Evolutionary conservation across 2,113 vertebrate genomes (phyloP), one percentile per base, ranked within the genome.

Genomic region (Melanotaenia duboulayi): DNA sequence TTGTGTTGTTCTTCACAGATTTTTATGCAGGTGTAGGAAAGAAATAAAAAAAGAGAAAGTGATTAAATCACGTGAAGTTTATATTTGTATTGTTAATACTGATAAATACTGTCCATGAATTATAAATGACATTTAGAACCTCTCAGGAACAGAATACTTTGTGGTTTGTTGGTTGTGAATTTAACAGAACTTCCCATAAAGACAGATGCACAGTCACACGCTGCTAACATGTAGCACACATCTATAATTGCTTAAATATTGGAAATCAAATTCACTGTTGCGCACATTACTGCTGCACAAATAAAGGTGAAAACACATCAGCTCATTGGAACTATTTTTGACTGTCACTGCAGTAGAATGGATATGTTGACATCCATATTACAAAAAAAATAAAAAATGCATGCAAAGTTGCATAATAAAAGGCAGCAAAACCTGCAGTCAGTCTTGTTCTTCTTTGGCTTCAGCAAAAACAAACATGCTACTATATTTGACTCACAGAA

Each of bases 1-100:
- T 93, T 91, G 94, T 95, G 87, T 93, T 95, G 81, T 92, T 91
- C 84, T 90, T 90, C 74, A 81, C 64, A 66, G 20, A 40, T 69
- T 81, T 83, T 69, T 59, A 68, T 73, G 59, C 61, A 64, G 67
- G 56, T 60, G 49, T 44, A 74, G 63, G 70, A 50, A 35, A 48
- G 71, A 80, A 17, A 16, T 25, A 28, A 13, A 4, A 12, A 72
- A 1, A 65, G 20, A 46, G 20, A 32, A 54, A 39, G 25, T 54
- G 28, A 52, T 63, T 54, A 22, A n/a, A 56, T 40, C 19, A 48
- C 11, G 28, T 74, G 48, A 51, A 28, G 42, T 61, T 74, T 74
- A 65, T 72, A 74, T 84, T 86, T 83, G 35, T 72, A 72, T 40
- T 59, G 49, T 58, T 12, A 40, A 73, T 59, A 75, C 54, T 66